A percentile compares a stretch with the other conserved stretches of the same genome.
These are phyloP conservation scores for Andricus grossulariae DNA, from an alignment of 1,140 invertebrate genomes.

Conservation along the genomic window DNA sequence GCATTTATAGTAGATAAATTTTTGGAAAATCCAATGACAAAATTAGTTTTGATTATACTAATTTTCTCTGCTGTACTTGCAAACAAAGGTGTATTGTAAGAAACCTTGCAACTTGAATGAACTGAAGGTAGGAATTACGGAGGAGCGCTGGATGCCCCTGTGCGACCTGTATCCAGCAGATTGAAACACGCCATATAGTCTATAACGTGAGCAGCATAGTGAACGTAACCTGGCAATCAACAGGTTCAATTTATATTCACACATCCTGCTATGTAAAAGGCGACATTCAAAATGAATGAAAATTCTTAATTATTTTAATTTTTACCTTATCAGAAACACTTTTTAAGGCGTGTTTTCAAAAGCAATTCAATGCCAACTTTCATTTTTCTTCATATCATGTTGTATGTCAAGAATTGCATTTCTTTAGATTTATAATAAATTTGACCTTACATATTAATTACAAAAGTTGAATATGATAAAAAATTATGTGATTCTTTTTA, in stretches of 20 bases:
- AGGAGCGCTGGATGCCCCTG: slow-evolving; percentile 2
- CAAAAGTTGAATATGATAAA: too few species aligned
- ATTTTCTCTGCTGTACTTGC: background rate
- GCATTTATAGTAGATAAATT: too few species aligned
- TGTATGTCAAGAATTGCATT: too few species aligned
- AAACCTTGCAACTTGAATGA: slow-evolving; percentile 8
- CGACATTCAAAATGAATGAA: background rate
- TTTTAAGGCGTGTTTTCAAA: too few species aligned
- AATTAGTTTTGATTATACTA: background rate
- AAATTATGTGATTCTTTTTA: too few species aligned
- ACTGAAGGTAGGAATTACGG: slow-evolving; percentile 10
- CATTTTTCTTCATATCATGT: too few species aligned
- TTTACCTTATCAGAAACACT: too few species aligned
- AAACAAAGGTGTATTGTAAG: background rate
- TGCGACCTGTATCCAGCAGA: background rate
- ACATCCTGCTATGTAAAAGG: background rate
- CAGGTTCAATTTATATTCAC: background rate
- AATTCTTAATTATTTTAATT: background rate
- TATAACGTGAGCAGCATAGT: slow-evolving; percentile 4
- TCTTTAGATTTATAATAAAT: too few species aligned
- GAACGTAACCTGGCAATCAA: background rate
- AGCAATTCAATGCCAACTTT: too few species aligned
- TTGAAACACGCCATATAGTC: background rate
- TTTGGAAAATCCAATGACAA: too few species aligned
- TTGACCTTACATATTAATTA: too few species aligned